Percentiles rank a stretch among this genome's conserved stretches.
phyloP scores from a whole-genome alignment of 2,113 vertebrate species.

The Oncorhynchus keta region DNA sequence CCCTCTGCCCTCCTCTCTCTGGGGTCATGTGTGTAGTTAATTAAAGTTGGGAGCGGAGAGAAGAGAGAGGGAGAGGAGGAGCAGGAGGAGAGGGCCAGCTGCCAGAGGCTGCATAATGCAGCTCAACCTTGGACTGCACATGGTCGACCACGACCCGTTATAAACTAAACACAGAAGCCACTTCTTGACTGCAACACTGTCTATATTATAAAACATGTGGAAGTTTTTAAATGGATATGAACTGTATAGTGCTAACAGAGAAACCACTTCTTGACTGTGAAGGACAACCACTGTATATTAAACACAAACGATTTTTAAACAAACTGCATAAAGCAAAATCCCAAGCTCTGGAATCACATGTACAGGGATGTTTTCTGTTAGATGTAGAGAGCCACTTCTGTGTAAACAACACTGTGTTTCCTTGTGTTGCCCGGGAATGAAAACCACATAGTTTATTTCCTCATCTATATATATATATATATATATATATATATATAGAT shows the following conservation, averaged over 20 bases:
- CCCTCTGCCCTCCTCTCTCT: constrained; percentile 38
- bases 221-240: not conserved
- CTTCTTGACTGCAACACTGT: not conserved
- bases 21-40: constrained; percentile 60
- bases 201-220: not conserved
- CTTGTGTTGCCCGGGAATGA: not conserved
- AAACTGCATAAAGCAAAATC: not conserved
- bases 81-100: constrained; percentile 29
- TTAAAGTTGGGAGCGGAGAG: constrained; percentile 53
- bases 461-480: no score
- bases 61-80: not conserved
- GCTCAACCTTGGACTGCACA: not conserved
- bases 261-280: not conserved
- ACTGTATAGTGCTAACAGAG: not conserved
- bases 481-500: no score
- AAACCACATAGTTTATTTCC: no score
- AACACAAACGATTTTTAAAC: not conserved
- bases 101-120: constrained; percentile 58
- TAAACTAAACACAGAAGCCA: not conserved
- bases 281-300: not conserved
- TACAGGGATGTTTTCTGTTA: no score
- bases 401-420: not conserved
- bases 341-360: not conserved
- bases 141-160: not conserved
- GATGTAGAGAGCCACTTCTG: no score